Evolutionary conservation across 2,888 invertebrate genomes (phyloP).

Genomic region (Trissoscelio sp.): DNA sequence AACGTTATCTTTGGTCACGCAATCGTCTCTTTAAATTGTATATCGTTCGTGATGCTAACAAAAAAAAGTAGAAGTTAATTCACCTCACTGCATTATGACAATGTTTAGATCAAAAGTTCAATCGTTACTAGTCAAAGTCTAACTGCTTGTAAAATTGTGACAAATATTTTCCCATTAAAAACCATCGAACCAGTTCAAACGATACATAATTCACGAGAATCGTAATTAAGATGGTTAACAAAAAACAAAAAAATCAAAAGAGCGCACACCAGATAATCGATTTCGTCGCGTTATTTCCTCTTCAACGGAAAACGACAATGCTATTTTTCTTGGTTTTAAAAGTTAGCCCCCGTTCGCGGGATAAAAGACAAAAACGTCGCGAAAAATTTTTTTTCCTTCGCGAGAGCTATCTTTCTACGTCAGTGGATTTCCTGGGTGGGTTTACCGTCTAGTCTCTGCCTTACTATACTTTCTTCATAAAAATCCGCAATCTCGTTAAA

Average conservation of each 20-base stretch:
- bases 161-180: not conserved
- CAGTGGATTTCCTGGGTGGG: conserved; percentile 46
- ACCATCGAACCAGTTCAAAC: not conserved
- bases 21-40: conserved; percentile 26
- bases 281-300: conserved; percentile 39
- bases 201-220: not conserved
- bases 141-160: conserved; percentile 9
- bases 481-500: conserved; percentile 54
- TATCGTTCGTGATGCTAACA: conserved; percentile 33
- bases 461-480: conserved; percentile 50
- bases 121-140: not conserved
- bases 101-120: conserved; percentile 9
- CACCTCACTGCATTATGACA: conserved; percentile 46
- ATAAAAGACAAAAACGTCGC: conserved; percentile 46
- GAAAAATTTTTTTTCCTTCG: conserved; percentile 44
- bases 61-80: conserved; percentile 30
- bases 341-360: conserved; percentile 28
- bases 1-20: conserved; percentile 31
- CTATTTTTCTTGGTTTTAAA: conserved; percentile 59
- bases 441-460: conserved; percentile 41
- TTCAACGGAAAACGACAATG: conserved; percentile 43
- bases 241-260: too few relatives aligned
- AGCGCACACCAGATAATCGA: conserved; percentile 23
- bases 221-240: conserved; percentile 2
- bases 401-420: conserved; percentile 52